Percentiles rank a stretch among this genome's conserved stretches.
These are phyloP conservation scores for Protosalanx chinensis DNA, from an alignment of 2,797 vertebrate genomes.

Conservation along the genomic window DNA sequence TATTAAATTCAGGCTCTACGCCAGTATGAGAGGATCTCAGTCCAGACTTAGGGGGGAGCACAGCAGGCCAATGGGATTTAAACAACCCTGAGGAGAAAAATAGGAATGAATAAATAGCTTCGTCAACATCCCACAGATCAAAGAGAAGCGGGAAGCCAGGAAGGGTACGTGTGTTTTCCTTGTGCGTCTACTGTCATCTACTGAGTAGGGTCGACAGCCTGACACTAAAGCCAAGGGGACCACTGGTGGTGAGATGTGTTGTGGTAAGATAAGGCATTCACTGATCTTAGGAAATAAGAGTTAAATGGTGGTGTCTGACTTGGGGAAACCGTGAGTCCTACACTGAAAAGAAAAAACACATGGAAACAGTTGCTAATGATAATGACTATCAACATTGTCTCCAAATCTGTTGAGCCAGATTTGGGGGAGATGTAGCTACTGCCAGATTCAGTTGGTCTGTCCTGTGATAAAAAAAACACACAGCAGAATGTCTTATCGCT, in stretches of 20 bases:
- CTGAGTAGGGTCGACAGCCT: neutral
- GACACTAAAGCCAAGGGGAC: slow-evolving; percentile 9
- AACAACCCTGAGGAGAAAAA: slow-evolving; percentile 8
- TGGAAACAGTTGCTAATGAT: neutral
- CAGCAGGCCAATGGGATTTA: neutral
- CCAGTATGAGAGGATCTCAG: neutral
- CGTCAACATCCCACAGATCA: slow-evolving; percentile 18
- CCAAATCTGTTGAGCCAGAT: neutral
- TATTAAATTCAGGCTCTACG: neutral
- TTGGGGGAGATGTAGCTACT: neutral
- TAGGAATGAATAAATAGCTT: slow-evolving; percentile 29
- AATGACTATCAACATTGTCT: neutral
- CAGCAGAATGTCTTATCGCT: neutral
- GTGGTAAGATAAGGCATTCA: neutral
- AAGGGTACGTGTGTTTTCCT: slow-evolving; percentile 4
- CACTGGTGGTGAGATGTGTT: slow-evolving; percentile 1
- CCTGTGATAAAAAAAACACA: neutral
- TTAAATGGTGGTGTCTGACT: neutral
- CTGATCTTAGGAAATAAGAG: neutral
- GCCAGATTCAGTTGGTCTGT: neutral
- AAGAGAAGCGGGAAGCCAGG: slow-evolving; percentile 9
- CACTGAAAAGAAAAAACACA: too few relatives aligned
- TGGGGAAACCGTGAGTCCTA: too few relatives aligned
- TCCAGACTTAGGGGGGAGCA: neutral
- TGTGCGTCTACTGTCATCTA: neutral